These are phyloP conservation scores for Urophycis tenuis DNA, from an alignment of 2,797 vertebrate species.

Conservation along the genomic window DNA sequence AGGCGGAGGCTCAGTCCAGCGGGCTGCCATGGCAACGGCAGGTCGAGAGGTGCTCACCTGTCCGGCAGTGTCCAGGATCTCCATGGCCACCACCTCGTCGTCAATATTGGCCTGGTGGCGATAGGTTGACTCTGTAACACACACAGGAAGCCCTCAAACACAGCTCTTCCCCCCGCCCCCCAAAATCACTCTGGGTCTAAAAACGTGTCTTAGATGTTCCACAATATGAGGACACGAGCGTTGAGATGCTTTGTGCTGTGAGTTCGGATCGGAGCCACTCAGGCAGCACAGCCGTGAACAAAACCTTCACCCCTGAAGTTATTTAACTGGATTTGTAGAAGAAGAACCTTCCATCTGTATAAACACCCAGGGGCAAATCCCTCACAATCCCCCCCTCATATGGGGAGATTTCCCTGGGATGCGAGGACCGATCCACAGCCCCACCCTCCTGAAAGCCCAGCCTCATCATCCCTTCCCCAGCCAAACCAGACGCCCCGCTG, in stretches of 20 bases:
- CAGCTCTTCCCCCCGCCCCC: too few species aligned
- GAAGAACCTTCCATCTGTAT: slow-evolving; percentile 16
- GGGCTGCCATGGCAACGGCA: neutral
- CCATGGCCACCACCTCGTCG: slow-evolving; percentile 93
- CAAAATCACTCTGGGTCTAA: neutral
- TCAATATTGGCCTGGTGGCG: slow-evolving; percentile 94
- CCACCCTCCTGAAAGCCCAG: slow-evolving; percentile 13
- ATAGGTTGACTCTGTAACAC: slow-evolving; percentile 87
- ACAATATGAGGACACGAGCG: too few species aligned
- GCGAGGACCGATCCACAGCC: slow-evolving; percentile 9
- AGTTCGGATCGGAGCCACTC: too few species aligned
- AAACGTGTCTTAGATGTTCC: neutral
- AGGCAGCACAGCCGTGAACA: neutral
- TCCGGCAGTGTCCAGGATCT: slow-evolving; percentile 95
- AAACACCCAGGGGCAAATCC: slow-evolving; percentile 14
- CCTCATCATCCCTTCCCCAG: slow-evolving; percentile 18
- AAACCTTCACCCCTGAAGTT: neutral
- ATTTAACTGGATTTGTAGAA: neutral
- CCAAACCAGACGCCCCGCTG: slow-evolving; percentile 3
- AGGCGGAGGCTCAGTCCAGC: neutral
- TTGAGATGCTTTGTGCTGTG: too few species aligned
- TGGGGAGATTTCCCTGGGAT: slow-evolving; percentile 24
- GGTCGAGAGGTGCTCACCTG: slow-evolving; percentile 73
- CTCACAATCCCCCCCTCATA: slow-evolving; percentile 14
- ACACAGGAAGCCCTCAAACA: neutral